Evolutionary conservation across 2,797 vertebrate species (phyloP).

Genomic region (Heterohyrax brucei): DNA sequence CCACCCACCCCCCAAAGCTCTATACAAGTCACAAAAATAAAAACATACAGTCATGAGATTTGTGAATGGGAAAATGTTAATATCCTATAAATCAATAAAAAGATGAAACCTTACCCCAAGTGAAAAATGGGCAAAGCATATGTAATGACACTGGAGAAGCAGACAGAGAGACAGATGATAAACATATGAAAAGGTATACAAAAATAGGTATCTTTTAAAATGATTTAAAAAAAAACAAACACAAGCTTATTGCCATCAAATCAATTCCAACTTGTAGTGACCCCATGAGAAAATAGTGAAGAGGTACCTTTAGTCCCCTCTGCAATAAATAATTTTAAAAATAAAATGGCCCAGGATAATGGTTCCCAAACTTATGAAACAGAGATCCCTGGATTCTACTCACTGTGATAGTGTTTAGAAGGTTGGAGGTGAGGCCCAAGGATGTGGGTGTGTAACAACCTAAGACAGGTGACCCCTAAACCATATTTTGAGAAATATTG

Average conservation of each 20-base stretch:
- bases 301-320: background rate
- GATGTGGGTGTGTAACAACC: background rate
- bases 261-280: too few species aligned
- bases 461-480: background rate
- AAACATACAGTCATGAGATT: background rate
- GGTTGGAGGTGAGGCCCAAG: background rate
- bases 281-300: background rate
- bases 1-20: too few species aligned
- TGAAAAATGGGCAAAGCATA: constrained; percentile 15
- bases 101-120: background rate
- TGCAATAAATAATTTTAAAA: background rate
- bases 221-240: too few species aligned
- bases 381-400: background rate
- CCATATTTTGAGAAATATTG: background rate
- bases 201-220: background rate
- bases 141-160: background rate
- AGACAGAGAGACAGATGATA: background rate
- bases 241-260: too few species aligned
- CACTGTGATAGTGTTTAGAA: background rate
- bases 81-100: constrained; percentile 23
- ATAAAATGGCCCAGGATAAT: background rate
- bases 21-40: background rate
- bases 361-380: background rate
- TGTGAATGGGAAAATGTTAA: background rate
- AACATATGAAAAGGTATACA: background rate